Base-by-base conservation (phyloP, 1,140 invertebrate species). In the Hyles vespertilio region DNA sequence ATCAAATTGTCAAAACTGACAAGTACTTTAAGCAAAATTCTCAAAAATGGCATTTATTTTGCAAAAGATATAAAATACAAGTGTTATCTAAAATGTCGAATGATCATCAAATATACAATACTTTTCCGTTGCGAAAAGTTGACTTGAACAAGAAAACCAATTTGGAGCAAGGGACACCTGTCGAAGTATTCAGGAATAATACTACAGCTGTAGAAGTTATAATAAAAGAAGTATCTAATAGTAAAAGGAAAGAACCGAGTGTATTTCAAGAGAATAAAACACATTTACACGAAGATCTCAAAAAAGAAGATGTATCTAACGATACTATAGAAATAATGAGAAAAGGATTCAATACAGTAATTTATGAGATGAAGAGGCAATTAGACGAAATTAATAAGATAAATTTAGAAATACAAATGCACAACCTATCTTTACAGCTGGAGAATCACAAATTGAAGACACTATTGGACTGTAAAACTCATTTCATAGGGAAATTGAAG, bases 151-250 rank as follows among this genome's bases (percentile, higher is more conserved):
- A 32, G n/a, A 51, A 58, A 34, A 3, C 57, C 3, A 51, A 54
- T 10, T 54, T 59, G 36, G 60, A 65, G 22, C 59, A 56, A 3
- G 51, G 63, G 7, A 66, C 65, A 32, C 56, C 66, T 3, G 70
- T 62, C 45, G 70, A 73, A 51, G 73, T 76, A 32, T 77, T 72
- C 34, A 65, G 71, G 46, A 74, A 77, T 32, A 68, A 72, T 46
- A 73, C 70, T 9, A 76, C 73, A 34, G 73, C 73, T 34, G 71
- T 77, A 5, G 71, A 74, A 62, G 69, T 74, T 1, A 63, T 72
- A 6, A 69, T 74, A 4, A 77, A 77, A 67, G 74, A 71, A 52
- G 59, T 76, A 11, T 50, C 57, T 1, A 61, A 61, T 43, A 47
- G 10, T 3, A 73, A 58, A 36, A 65, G 62, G 11, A 62, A 61